These are phyloP conservation scores for Semnopithecus entellus DNA, from an alignment of 2,113 vertebrate genomes.

Conservation along the genomic window DNA sequence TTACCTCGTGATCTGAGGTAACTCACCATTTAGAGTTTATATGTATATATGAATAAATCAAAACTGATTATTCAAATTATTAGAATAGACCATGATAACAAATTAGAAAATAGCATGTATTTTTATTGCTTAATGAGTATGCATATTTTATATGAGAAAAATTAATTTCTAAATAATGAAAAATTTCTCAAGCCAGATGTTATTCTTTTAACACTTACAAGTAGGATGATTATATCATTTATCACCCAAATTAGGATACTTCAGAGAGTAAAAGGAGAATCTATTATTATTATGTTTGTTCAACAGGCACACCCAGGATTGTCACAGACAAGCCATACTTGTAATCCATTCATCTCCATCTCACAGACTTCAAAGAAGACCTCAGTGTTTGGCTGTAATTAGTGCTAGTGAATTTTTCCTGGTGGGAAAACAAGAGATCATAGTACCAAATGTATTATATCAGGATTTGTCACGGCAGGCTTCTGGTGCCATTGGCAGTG, in stretches of 20 bases:
- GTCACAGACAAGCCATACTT: background rate
- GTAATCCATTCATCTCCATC: background rate
- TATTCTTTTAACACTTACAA: background rate
- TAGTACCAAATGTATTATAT: background rate
- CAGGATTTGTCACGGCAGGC: background rate
- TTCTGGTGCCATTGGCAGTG: background rate
- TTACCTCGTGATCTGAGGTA: background rate
- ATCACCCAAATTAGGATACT: background rate
- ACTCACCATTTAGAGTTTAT: background rate
- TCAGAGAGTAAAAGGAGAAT: background rate
- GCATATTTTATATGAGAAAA: background rate
- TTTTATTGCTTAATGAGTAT: background rate
- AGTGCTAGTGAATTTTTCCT: background rate
- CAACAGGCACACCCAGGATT: background rate
- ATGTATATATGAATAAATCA: background rate
- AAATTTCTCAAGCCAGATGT: background rate
- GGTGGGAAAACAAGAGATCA: background rate
- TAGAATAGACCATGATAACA: background rate
- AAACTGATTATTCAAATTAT: background rate
- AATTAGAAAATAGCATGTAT: background rate
- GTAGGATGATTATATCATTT: background rate
- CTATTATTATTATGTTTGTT: background rate
- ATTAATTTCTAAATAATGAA: background rate
- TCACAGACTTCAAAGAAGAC: background rate
- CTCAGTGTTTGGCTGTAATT: background rate